These are phyloP conservation scores for Strigops habroptila DNA, from an alignment of 2,113 vertebrate species.

Conservation along the genomic window DNA sequence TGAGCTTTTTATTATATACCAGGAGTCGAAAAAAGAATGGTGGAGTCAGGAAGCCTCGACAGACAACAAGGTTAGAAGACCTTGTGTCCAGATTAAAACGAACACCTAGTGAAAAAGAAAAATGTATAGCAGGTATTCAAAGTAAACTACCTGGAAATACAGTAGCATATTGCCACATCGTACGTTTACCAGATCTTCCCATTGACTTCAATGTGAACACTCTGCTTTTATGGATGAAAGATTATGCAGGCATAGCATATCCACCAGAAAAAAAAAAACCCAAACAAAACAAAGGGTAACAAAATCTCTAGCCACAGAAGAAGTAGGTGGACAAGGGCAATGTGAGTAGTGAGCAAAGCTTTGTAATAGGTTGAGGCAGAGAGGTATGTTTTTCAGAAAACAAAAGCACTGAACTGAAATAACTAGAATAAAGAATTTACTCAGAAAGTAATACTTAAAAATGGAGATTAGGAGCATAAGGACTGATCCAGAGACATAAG, in stretches of 20 bases:
- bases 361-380: neutral
- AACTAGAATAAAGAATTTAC: neutral
- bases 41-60: neutral
- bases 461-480: neutral
- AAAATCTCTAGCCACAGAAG: neutral
- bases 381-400: neutral
- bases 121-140: neutral
- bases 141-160: neutral
- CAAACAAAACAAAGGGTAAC: neutral
- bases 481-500: neutral
- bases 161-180: neutral
- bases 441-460: neutral
- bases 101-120: neutral
- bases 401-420: neutral
- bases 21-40: neutral
- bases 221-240: neutral
- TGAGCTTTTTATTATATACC: neutral
- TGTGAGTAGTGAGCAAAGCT: neutral
- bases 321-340: neutral
- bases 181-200: neutral
- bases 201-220: neutral
- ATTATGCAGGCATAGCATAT: neutral
- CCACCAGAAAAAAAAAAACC: neutral
- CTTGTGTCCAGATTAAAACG: neutral
- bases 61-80: neutral